Percentiles rank a stretch among this genome's conserved stretches.
Conservation (phyloP, 2,113 vertebrate genomes). For the Polyodon spathula region DNA sequence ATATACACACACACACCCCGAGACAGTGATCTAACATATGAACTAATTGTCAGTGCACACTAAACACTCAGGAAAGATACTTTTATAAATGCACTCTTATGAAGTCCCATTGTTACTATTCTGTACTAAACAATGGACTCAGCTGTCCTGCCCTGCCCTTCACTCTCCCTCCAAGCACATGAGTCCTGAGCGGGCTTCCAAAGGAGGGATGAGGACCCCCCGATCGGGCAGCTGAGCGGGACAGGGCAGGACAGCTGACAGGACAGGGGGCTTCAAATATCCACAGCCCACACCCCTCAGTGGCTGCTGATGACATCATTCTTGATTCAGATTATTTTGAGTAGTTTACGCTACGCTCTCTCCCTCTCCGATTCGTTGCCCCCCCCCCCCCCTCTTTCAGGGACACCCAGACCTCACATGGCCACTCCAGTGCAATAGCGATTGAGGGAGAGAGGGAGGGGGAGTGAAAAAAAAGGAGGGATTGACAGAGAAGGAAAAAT, state of each 20-base stretch:
- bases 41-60: too few relatives aligned
- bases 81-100: constrained; percentile 14
- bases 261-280: constrained; percentile 27
- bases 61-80: constrained; percentile 14
- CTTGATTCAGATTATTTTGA: constrained; percentile 30
- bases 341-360: constrained; percentile 21
- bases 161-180: constrained; percentile 30
- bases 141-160: too few relatives aligned
- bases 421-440: constrained; percentile 13
- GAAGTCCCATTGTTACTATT: constrained; percentile 19
- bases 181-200: constrained; percentile 12
- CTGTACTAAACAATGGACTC: constrained; percentile 28
- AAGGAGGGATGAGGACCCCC: background rate
- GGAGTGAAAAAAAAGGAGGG: background rate
- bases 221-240: constrained; percentile 25
- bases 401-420: constrained; percentile 34
- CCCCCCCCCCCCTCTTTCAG: constrained; percentile 43
- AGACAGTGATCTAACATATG: too few relatives aligned
- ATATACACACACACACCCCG: too few relatives aligned
- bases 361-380: constrained; percentile 26
- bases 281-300: constrained; percentile 37
- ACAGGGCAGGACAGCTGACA: constrained; percentile 52
- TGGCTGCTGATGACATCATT: constrained; percentile 65
- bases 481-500: background rate
- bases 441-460: constrained; percentile 6